These are phyloP conservation scores for Melanerpes aurifrons DNA, from an alignment of 2,113 vertebrate species.

Conservation along the genomic window DNA sequence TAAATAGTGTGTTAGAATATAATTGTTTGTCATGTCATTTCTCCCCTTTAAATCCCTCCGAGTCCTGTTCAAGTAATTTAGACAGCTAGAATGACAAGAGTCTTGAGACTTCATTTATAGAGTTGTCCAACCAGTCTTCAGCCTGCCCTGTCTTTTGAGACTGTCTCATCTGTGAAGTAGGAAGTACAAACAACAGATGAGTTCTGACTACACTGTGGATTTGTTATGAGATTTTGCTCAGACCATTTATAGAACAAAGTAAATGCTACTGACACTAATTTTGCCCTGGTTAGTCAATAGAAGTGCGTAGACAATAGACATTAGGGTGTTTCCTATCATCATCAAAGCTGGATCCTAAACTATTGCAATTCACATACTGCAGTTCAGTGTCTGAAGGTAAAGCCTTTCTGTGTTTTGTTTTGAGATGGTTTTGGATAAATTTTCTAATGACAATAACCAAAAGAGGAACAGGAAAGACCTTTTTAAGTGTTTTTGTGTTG, in stretches of 20 bases:
- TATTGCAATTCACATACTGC: not conserved
- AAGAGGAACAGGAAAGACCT: not conserved
- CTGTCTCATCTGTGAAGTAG: conserved; percentile 70
- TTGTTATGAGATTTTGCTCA: conserved; percentile 74
- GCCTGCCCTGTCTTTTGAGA: conserved; percentile 79
- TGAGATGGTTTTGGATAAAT: not conserved
- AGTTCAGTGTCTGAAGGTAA: not conserved
- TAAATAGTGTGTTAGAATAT: conserved; percentile 89
- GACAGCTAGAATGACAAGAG: conserved; percentile 91
- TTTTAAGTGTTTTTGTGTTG: not conserved
- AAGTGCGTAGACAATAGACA: conserved; percentile 31
- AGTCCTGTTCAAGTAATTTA: conserved; percentile 88
- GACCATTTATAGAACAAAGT: conserved; percentile 59
- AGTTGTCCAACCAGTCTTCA: conserved; percentile 83
- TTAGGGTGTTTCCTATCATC: not conserved
- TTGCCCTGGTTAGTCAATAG: conserved; percentile 38
- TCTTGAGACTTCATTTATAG: conserved; percentile 87
- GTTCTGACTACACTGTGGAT: conserved; percentile 61
- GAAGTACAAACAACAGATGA: conserved; percentile 79
- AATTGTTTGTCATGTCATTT: conserved; percentile 93
- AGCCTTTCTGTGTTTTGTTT: not conserved
- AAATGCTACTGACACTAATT: conserved; percentile 68
- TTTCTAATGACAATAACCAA: not conserved
- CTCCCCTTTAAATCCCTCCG: conserved; percentile 84
- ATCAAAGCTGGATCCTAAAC: not conserved